Percentiles rank a stretch among this genome's conserved stretches.
Conservation (phyloP, 2,113 vertebrate genomes). For the Athene noctua region DNA sequence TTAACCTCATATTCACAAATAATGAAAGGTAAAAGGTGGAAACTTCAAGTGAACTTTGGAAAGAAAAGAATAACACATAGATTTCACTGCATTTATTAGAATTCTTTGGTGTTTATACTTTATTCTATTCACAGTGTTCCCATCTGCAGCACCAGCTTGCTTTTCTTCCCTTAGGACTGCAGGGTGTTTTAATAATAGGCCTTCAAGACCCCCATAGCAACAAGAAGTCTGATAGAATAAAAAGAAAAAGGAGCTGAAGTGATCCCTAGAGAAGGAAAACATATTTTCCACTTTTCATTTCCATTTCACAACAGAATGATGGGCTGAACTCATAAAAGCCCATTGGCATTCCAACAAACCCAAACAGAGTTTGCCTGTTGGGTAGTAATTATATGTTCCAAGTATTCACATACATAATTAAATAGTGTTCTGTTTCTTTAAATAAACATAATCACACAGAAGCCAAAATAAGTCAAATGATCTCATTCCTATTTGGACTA, state of each 20-base stretch:
- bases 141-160: slow-evolving; percentile 72
- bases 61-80: not conserved
- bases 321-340: slow-evolving; percentile 50
- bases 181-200: slow-evolving; percentile 69
- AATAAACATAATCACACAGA: not conserved
- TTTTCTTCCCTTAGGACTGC: slow-evolving; percentile 66
- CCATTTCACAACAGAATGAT: slow-evolving; percentile 35
- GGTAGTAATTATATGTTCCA: slow-evolving; percentile 26
- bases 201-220: slow-evolving; percentile 48
- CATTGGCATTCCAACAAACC: slow-evolving; percentile 33
- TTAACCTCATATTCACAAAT: not conserved
- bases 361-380: slow-evolving; percentile 44
- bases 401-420: slow-evolving; percentile 39
- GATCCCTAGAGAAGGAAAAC: slow-evolving; percentile 58
- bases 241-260: slow-evolving; percentile 47
- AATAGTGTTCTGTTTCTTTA: slow-evolving; percentile 37
- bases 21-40: not conserved
- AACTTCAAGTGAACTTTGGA: not conserved
- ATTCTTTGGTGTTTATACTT: slow-evolving; percentile 10
- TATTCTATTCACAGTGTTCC: slow-evolving; percentile 45
- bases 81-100: not conserved
- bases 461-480: not conserved
- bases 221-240: slow-evolving; percentile 59
- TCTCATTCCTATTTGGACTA: not conserved
- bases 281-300: slow-evolving; percentile 65